Base-by-base conservation (phyloP, 1,140 invertebrate genomes). In the Rhopalosiphum maidis region DNA sequence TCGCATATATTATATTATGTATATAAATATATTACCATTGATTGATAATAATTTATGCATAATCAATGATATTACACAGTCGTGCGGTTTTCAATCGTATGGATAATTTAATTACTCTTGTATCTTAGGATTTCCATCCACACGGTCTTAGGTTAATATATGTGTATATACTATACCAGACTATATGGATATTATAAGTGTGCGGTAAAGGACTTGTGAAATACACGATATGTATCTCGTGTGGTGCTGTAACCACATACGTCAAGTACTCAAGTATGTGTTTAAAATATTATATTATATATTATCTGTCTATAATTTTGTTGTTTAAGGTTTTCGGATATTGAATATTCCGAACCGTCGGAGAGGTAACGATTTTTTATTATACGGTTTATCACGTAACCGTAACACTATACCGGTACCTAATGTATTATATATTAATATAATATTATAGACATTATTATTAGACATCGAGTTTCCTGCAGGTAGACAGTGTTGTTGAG, bases 391-490 rank as follows among this genome's bases (percentile, higher is more conserved):
- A 77, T 77, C 60, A n/a, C 60, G n/a, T 77, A 77, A 77, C 60
- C 11, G 60, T 77, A 77, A 77, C n/a, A 77, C 60, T n/a, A 77
- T 77, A 77, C 60, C n/a, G 6, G 15, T 7, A 77, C 30, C 60
- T 77, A 77, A 77, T 77, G 30, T 77, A 77, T 77, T 77, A 77
- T 77, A 77, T 77, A 77, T 77, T 77, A 77, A 68, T 77, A 77
- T 77, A n/a, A 77, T 18, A 77, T n/a, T 77, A 77, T n/a, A n/a
- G 60, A 77, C 30, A 77, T 77, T 77, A 77, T 68, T 68, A 68
- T n/a, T 77, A 18, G 6, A 41, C 9, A 68, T 18, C 15, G 30
- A 77, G n/a, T 77, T n/a, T 35, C n/a, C 30, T 18, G 60, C 5
- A 77, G 30, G 60, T 77, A 77, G 60, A 77, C 30, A 77, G 60